These are phyloP conservation scores for Drosophila quinaria DNA, from an alignment of 2,888 invertebrate genomes.

Conservation along the genomic window DNA sequence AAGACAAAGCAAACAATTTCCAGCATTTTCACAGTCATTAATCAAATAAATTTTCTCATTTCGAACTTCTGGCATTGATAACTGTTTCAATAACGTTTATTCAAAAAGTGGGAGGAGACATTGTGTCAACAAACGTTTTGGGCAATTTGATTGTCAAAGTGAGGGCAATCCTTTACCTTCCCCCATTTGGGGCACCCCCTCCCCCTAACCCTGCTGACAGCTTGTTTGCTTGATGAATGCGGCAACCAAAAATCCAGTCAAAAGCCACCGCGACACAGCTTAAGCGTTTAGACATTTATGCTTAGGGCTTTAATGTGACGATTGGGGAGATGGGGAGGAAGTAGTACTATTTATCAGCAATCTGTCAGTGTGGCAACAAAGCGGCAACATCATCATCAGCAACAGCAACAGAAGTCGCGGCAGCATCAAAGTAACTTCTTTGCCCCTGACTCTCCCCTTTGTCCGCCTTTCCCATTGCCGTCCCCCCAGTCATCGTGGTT, in stretches of 20 bases:
- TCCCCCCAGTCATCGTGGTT: constrained; percentile 36
- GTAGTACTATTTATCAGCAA: constrained; percentile 72
- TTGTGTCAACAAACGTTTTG: constrained; percentile 53
- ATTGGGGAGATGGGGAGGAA: neutral
- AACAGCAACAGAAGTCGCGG: constrained; percentile 44
- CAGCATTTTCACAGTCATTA: constrained; percentile 31
- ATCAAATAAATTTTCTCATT: constrained; percentile 37
- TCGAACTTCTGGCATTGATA: constrained; percentile 39
- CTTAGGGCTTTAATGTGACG: neutral
- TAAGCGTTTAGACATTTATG: constrained; percentile 48
- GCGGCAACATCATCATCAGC: constrained; percentile 62
- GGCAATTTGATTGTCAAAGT: constrained; percentile 53
- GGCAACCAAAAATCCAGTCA: constrained; percentile 42
- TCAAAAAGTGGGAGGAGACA: neutral
- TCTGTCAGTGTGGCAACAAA: constrained; percentile 73
- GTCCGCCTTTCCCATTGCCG: neutral
- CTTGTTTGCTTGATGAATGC: constrained; percentile 56
- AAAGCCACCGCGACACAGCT: constrained; percentile 47
- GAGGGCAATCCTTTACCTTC: constrained; percentile 14
- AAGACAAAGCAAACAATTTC: constrained; percentile 11
- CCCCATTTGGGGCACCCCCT: constrained; percentile 11
- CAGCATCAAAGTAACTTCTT: constrained; percentile 43
- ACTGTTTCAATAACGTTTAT: constrained; percentile 25
- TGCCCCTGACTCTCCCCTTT: neutral
- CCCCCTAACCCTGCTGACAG: constrained; percentile 45